These are phyloP conservation scores for Potamilus streckersoni DNA, from an alignment of 1,140 invertebrate genomes.

Conservation along the genomic window DNA sequence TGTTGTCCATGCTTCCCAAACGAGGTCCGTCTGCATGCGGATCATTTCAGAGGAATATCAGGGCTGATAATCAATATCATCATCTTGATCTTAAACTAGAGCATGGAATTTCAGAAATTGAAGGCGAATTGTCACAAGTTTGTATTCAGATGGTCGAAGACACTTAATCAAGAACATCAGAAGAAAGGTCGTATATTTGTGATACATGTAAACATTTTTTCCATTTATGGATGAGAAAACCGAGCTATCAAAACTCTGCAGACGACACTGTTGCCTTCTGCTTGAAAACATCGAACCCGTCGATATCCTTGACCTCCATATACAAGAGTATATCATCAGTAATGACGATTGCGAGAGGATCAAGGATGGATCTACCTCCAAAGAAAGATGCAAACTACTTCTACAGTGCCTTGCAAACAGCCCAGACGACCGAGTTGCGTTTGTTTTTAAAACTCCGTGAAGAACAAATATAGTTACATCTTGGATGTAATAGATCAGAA, in stretches of 20 bases:
- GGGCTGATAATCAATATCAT: background rate
- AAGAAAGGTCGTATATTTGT: background rate
- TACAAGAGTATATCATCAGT: constrained; percentile 1
- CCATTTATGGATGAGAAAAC: background rate
- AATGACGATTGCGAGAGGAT: background rate
- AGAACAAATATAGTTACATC: constrained; percentile 1
- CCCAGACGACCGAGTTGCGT: background rate
- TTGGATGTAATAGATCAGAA: background rate
- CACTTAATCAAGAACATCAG: background rate
- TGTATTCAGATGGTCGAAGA: background rate
- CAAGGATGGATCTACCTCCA: background rate
- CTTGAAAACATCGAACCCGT: constrained; percentile 1
- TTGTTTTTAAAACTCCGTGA: background rate
- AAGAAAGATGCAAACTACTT: background rate
- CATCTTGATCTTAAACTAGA: background rate
- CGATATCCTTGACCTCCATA: background rate
- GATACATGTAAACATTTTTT: too few relatives aligned
- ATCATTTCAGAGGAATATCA: background rate
- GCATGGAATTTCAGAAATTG: background rate
- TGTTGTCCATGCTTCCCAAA: background rate
- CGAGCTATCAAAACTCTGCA: too few relatives aligned
- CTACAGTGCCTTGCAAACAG: background rate
- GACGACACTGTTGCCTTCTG: constrained; percentile 1
- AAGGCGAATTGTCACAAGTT: background rate
- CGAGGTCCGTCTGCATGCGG: background rate